A percentile compares a stretch with the other conserved stretches of the same genome.
These are phyloP conservation scores for Eolophus roseicapilla DNA, from an alignment of 2,113 vertebrate species.

Conservation along the genomic window DNA sequence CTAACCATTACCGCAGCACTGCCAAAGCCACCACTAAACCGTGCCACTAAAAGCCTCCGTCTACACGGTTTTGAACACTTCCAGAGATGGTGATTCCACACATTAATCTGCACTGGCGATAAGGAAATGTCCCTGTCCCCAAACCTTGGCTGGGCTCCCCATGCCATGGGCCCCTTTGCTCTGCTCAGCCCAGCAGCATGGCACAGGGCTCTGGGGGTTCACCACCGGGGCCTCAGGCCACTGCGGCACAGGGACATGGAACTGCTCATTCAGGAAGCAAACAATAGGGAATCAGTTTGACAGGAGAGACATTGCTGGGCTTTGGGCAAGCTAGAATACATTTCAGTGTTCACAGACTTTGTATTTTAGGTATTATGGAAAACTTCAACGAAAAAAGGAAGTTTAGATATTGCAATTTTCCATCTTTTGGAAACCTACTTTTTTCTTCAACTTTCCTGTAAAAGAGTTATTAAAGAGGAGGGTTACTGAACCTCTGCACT, in stretches of 20 bases:
- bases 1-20: not conserved
- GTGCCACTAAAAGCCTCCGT: not conserved
- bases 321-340: not conserved
- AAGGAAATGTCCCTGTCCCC: not conserved
- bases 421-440: not conserved
- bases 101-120: not conserved
- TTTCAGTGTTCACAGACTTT: not conserved
- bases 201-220: not conserved
- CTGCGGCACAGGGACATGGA: fast-evolving
- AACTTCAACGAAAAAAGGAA: not conserved
- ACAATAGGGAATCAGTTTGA: fast-evolving
- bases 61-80: not conserved
- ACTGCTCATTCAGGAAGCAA: not conserved
- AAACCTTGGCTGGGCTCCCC: not conserved
- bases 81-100: not conserved
- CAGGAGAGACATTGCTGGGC: fast-evolving
- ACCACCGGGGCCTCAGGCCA: not conserved
- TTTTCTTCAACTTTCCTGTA: not conserved
- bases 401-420: not conserved
- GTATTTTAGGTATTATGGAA: not conserved
- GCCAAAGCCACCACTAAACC: not conserved
- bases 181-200: not conserved
- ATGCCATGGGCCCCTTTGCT: not conserved
- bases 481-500: not conserved
- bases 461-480: not conserved